Base-by-base conservation (phyloP, 2,797 vertebrate species). In the Diplodus sargus region DNA sequence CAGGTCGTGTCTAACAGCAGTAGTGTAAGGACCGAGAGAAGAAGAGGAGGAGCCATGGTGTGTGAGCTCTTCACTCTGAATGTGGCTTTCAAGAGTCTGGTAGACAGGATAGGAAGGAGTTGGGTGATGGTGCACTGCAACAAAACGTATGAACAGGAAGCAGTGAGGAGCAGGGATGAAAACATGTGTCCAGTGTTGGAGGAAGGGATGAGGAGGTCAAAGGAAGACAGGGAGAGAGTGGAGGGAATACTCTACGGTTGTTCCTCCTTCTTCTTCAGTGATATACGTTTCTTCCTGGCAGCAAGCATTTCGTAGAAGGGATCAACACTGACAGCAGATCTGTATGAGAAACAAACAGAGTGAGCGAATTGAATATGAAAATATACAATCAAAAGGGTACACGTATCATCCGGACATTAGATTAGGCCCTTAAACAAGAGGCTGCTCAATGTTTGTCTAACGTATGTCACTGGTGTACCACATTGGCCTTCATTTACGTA, bases 231-330 rank as follows among this genome's bases (percentile, higher is more conserved):
- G 60, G 68, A 76, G 74, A 17, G 62, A 70, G 43, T 5, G 23
- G 47, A 22, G 25, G 67, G 18, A 64, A 54, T 63, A 14, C 65
- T 91, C 90, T 94, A 96, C 2, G 94, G 94, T 58, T 96, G 95
- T 47, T 96, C 97, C 87, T 97, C 97, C 84, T 97, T 98, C 93
- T 98, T 98, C 94, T 98, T 98, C 89, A 98, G 94, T 0, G 97
- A 98, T 93, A 98, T 98, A 75, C 97, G 95, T 85, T 98, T 98
- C 95, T 98, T 98, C 80, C 97, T 94, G 25, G 97, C 97, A 0
- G 97, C 97, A 17, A 98, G 92, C 97, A 98, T 98, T 93, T 98
- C 97, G 4, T 98, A 98, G 94, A 98, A 98, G 30, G 97, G 97
- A 87, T 98, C 97, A 85, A 98, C 97, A 0, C 97, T 98, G 84